phyloP scores from a whole-genome alignment of 2,888 invertebrate genomes.

The Thyatira batis region DNA sequence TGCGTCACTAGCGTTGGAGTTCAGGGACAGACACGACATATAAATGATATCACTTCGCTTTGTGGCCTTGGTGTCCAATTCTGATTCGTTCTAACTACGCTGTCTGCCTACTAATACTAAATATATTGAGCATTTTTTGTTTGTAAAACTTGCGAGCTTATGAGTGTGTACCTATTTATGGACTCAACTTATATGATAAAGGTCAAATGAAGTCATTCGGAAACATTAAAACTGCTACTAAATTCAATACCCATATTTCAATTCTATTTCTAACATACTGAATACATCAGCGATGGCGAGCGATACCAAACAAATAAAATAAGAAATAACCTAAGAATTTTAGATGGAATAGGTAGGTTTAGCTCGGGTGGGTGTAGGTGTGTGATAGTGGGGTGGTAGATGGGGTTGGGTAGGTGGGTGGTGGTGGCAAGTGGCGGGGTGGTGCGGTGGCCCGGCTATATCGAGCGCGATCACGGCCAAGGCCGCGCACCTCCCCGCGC shows the following conservation, averaged over 20 bases:
- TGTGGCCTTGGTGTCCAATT: slow-evolving; percentile 75
- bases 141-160: slow-evolving; percentile 4
- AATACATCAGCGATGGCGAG: neutral
- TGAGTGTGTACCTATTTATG: neutral
- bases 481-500: slow-evolving; percentile 49
- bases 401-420: neutral
- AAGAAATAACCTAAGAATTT: neutral
- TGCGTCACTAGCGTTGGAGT: slow-evolving; percentile 76
- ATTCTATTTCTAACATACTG: neutral
- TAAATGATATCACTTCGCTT: slow-evolving; percentile 75
- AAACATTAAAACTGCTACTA: neutral
- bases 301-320: neutral
- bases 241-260: neutral
- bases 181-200: neutral
- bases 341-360: neutral
- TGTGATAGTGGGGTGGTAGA: neutral
- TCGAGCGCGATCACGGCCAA: slow-evolving; percentile 82
- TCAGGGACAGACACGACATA: slow-evolving; percentile 76
- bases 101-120: slow-evolving; percentile 65
- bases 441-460: slow-evolving; percentile 64
- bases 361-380: neutral
- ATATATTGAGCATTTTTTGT: slow-evolving; percentile 15
- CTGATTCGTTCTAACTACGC: slow-evolving; percentile 73
- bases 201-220: slow-evolving; percentile 1
- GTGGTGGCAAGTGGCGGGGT: slow-evolving; percentile 35